Conservation (phyloP, 2,888 invertebrate genomes). For the Temnothorax ravouxi region DNA sequence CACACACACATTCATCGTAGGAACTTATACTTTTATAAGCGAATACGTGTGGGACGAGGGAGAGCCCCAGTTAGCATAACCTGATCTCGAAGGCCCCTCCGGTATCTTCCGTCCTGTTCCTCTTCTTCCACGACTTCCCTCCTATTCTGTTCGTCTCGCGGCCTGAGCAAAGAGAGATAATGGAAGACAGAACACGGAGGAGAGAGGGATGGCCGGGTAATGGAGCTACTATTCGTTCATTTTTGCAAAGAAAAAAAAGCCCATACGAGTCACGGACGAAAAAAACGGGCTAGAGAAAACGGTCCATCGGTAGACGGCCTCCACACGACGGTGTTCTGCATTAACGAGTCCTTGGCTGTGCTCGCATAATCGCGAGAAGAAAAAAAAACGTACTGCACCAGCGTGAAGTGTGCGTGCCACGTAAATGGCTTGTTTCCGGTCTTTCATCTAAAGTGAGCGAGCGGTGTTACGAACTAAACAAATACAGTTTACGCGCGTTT, state of each 20-base stretch:
- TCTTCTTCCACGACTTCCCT: slow-evolving; percentile 45
- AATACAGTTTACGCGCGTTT: slow-evolving; percentile 13
- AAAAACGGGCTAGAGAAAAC: slow-evolving; percentile 26
- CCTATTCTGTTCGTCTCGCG: slow-evolving; percentile 25
- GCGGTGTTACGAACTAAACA: slow-evolving; percentile 22
- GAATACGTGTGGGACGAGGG: slow-evolving; percentile 76
- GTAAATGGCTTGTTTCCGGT: slow-evolving; percentile 43
- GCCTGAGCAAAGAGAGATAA: slow-evolving; percentile 28
- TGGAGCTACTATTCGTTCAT: slow-evolving; percentile 72
- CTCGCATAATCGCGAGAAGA: slow-evolving; percentile 38
- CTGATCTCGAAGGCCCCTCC: slow-evolving; percentile 81
- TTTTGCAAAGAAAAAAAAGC: slow-evolving; percentile 32
- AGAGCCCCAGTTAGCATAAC: slow-evolving; percentile 84
- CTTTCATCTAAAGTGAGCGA: not conserved
- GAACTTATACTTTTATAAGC: slow-evolving; percentile 71
- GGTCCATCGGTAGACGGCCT: slow-evolving; percentile 16
- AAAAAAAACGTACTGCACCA: slow-evolving; percentile 1
- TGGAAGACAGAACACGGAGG: not conserved
- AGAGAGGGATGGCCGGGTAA: slow-evolving; percentile 74
- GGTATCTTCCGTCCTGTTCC: slow-evolving; percentile 69
- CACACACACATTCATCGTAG: slow-evolving; percentile 21
- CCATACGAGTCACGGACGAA: not conserved
- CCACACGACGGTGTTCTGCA: slow-evolving; percentile 26
- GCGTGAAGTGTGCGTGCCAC: slow-evolving; percentile 42
- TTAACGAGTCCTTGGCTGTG: slow-evolving; percentile 35